These are phyloP conservation scores for Drosophila tristis DNA, from an alignment of 1,140 invertebrate species.

Conservation along the genomic window DNA sequence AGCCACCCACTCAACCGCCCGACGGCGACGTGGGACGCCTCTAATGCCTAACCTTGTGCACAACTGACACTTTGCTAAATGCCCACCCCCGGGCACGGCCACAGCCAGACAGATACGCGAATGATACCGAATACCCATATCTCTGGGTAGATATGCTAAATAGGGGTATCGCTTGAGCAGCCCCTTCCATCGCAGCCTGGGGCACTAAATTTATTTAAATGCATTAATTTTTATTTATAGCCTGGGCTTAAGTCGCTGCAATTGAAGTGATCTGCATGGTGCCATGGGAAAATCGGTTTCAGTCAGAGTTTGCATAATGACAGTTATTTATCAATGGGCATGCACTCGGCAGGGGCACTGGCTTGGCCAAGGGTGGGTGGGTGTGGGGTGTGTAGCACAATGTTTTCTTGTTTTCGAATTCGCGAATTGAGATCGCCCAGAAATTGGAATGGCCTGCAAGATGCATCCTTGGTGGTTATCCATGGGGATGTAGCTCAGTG, in stretches of 20 bases:
- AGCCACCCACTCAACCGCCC: constrained; percentile 58
- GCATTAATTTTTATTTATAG: constrained; percentile 60
- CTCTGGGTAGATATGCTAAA: constrained; percentile 39
- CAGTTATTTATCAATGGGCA: constrained; percentile 75
- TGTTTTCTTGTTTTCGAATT: no score
- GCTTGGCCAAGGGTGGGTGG: no score
- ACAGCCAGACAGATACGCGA: constrained; percentile 2
- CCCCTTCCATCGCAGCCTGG: not conserved
- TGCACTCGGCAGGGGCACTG: constrained; percentile 7
- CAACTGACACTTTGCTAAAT: constrained; percentile 79
- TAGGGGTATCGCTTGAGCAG: constrained; percentile 39
- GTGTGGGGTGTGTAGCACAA: no score
- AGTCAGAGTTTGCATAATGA: constrained; percentile 51
- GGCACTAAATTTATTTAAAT: constrained; percentile 63
- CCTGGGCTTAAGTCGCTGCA: constrained; percentile 29
- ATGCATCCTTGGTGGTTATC: no score
- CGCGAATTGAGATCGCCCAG: no score
- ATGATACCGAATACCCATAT: constrained; percentile 24
- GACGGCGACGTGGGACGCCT: constrained; percentile 70
- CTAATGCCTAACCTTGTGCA: constrained; percentile 77
- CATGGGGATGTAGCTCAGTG: constrained; percentile 77
- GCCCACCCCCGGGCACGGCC: constrained; percentile 46
- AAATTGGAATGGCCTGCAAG: no score
- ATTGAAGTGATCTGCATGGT: constrained; percentile 42
- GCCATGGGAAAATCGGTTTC: constrained; percentile 55